phyloP scores from a whole-genome alignment of 2,113 vertebrate species.

The Eudyptes chrysolophus region DNA sequence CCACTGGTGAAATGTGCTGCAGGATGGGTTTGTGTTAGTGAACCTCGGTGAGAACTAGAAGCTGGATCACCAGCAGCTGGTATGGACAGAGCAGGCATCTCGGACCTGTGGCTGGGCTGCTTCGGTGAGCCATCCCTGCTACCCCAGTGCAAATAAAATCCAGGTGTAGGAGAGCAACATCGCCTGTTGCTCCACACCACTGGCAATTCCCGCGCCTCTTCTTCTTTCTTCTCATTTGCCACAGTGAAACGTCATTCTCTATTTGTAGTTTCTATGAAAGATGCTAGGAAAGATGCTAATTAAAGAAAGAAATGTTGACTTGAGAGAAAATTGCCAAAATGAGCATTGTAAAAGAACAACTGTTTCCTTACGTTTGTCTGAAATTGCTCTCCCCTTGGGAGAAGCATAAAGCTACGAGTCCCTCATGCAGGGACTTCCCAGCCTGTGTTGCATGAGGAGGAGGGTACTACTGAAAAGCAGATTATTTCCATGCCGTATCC shows the following conservation, averaged over 20 bases:
- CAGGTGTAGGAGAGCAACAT: background rate
- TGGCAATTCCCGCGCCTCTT: rapidly evolving
- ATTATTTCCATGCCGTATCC: background rate
- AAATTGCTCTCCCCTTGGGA: background rate
- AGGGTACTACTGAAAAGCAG: background rate
- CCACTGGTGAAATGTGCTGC: rapidly evolving
- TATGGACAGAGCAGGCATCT: background rate
- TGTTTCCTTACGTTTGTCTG: background rate
- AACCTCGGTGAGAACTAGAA: background rate
- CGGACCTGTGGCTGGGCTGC: background rate
- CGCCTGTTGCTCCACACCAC: background rate
- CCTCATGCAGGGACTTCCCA: background rate
- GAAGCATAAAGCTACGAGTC: background rate
- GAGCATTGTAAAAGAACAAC: background rate
- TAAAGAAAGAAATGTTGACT: slow-evolving; percentile 14
- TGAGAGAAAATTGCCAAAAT: background rate
- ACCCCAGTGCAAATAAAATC: background rate
- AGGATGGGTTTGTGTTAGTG: background rate
- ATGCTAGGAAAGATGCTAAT: background rate
- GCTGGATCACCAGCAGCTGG: background rate
- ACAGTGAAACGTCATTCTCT: background rate
- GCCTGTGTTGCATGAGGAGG: background rate
- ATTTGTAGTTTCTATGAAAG: background rate
- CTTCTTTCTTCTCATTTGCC: background rate
- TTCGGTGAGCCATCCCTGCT: background rate